These are phyloP conservation scores for Colaptes auratus DNA, from an alignment of 2,113 vertebrate species.

Conservation along the genomic window DNA sequence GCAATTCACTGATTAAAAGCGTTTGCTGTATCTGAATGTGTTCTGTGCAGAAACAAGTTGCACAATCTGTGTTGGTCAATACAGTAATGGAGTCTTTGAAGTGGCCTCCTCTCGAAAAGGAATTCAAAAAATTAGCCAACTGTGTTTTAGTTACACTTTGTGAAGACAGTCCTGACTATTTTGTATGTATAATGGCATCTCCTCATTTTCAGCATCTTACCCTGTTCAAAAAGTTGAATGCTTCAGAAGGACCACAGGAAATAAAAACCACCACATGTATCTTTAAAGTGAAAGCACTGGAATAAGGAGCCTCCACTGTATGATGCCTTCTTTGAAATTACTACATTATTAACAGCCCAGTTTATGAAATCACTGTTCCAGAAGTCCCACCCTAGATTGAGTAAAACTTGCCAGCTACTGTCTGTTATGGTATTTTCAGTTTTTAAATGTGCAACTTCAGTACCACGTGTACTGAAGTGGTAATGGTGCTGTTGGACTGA, in stretches of 20 bases:
- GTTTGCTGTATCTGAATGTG: background rate
- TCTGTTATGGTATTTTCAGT: background rate
- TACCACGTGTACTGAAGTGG: too few species aligned
- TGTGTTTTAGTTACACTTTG: background rate
- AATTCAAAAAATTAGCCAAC: background rate
- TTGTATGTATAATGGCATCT: background rate
- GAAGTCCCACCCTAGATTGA: background rate
- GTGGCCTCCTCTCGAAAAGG: conserved; percentile 7
- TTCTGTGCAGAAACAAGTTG: background rate
- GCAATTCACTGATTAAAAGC: conserved; percentile 15
- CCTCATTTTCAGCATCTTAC: background rate
- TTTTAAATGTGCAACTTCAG: background rate
- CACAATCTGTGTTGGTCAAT: background rate
- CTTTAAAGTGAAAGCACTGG: background rate
- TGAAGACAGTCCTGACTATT: background rate
- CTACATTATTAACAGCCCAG: background rate
- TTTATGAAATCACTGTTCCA: background rate
- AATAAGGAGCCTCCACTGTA: background rate
- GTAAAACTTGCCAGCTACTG: background rate
- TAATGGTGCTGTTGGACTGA: too few species aligned
- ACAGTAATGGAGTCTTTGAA: background rate
- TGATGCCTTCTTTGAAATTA: background rate
- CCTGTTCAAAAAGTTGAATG: background rate
- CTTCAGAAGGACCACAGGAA: background rate
- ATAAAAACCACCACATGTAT: background rate